These are phyloP conservation scores for Tyria jacobaeae DNA, from an alignment of 2,888 invertebrate genomes.

Conservation along the genomic window DNA sequence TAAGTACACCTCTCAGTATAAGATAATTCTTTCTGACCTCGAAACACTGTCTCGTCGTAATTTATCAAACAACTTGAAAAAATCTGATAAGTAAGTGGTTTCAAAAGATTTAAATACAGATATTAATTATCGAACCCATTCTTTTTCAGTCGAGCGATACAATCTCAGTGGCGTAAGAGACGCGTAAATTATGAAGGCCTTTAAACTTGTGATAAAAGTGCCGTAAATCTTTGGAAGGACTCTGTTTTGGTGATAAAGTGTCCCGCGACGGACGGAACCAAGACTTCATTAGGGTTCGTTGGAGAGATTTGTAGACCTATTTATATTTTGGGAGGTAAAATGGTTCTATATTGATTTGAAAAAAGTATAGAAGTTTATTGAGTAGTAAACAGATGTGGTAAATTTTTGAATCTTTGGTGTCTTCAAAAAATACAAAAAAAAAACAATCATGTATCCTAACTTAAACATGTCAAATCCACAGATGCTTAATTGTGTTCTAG, in stretches of 20 bases:
- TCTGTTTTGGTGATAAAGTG: slow-evolving; percentile 48
- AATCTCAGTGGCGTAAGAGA: slow-evolving; percentile 48
- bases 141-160: slow-evolving; percentile 33
- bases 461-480: background rate
- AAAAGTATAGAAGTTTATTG: too few relatives aligned
- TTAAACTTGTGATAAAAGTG: slow-evolving; percentile 63
- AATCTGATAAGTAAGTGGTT: background rate
- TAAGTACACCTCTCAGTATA: too few relatives aligned
- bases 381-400: too few relatives aligned
- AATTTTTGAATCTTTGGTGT: background rate
- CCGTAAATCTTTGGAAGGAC: slow-evolving; percentile 56
- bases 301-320: slow-evolving; percentile 19
- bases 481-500: background rate
- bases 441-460: background rate
- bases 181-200: slow-evolving; percentile 58
- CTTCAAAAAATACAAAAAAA: too few relatives aligned
- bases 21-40: too few relatives aligned
- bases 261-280: slow-evolving; percentile 31
- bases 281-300: slow-evolving; percentile 34
- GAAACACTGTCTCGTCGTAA: background rate
- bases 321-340: slow-evolving; percentile 12
- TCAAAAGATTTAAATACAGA: slow-evolving; percentile 16
- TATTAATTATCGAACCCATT: slow-evolving; percentile 19
- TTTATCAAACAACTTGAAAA: background rate
- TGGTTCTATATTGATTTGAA: background rate